phyloP scores from a whole-genome alignment of 2,888 invertebrate species.

The Mechanitis mazaeus region DNA sequence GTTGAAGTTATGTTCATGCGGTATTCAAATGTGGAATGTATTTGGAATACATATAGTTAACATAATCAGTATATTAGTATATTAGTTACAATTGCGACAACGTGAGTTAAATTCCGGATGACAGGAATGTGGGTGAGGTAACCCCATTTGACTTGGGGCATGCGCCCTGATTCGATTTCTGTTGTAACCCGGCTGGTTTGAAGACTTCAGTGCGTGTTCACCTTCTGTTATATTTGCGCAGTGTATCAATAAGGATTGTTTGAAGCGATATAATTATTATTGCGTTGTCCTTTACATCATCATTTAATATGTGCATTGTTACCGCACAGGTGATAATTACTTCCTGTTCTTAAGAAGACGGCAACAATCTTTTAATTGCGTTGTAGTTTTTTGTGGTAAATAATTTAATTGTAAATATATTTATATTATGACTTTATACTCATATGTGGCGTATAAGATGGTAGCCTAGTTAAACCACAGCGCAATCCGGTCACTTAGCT shows the following conservation, averaged over 20 bases:
- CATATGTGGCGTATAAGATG: constrained; percentile 45
- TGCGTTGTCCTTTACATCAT: neutral
- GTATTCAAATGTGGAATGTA: neutral
- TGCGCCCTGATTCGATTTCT: constrained; percentile 65
- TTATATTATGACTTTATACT: neutral
- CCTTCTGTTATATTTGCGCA: neutral
- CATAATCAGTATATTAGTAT: constrained; percentile 15
- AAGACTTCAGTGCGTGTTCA: constrained; percentile 41
- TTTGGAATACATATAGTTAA: constrained; percentile 8
- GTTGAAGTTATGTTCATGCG: neutral
- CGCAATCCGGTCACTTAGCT: constrained; percentile 70
- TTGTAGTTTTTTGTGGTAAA: neutral
- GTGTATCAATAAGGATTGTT: neutral
- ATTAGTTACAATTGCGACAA: constrained; percentile 23
- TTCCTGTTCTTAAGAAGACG: constrained; percentile 2
- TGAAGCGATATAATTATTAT: neutral
- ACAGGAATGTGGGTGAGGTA: constrained; percentile 71
- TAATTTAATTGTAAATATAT: neutral
- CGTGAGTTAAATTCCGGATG: constrained; percentile 71
- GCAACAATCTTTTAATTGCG: constrained; percentile 1
- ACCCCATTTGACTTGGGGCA: constrained; percentile 67
- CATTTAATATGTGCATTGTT: neutral
- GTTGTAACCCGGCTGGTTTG: constrained; percentile 55
- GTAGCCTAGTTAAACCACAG: constrained; percentile 21
- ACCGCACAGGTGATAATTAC: neutral